Conservation (phyloP, 2,113 vertebrate species). For the Marmota monax region DNA sequence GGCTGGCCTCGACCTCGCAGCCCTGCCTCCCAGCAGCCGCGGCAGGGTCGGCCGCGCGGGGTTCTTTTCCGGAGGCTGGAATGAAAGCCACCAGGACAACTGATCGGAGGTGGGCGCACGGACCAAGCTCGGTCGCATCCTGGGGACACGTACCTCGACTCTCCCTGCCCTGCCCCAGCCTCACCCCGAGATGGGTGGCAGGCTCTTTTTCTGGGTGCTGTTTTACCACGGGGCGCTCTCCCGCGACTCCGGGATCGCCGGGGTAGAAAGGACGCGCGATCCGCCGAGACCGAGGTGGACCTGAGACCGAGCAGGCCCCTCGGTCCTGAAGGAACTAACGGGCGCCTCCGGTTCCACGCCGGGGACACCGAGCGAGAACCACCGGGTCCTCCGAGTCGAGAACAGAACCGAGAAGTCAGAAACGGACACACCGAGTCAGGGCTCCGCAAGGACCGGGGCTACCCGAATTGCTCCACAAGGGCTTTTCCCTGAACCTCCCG, state of each 20-base stretch:
- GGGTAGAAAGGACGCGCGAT: not conserved
- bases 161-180: not conserved
- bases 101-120: no score
- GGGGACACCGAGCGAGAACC: no score
- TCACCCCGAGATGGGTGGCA: not conserved
- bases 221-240: not conserved
- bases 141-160: not conserved
- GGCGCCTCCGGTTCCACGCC: no score
- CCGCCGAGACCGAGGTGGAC: not conserved
- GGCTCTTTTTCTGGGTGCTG: no score
- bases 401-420: accelerated
- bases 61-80: not conserved
- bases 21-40: no score
- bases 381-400: no score
- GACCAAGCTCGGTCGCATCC: not conserved
- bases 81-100: no score
- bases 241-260: not conserved
- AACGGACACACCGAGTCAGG: not conserved
- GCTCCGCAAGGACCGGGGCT: accelerated
- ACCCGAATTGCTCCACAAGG: not conserved
- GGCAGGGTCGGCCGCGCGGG: not conserved
- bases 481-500: not conserved
- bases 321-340: no score
- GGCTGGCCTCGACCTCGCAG: no score
- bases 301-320: no score